Conservation (phyloP, 2,888 invertebrate genomes). For the Blera fallax region DNA sequence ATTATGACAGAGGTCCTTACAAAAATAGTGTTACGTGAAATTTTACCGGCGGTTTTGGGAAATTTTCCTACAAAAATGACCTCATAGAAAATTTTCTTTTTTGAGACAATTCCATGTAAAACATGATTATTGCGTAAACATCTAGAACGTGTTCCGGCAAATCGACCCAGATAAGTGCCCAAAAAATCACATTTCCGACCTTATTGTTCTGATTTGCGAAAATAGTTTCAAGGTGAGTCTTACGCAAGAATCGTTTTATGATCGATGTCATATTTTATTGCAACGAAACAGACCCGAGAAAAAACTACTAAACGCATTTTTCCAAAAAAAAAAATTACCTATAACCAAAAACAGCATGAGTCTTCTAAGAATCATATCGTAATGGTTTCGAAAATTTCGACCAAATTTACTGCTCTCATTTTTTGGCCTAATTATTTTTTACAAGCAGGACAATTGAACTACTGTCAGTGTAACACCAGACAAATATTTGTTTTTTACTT, state of each 20-base stretch:
- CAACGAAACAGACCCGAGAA: not conserved
- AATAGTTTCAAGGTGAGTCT: slow-evolving; percentile 64
- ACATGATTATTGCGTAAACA: slow-evolving; percentile 60
- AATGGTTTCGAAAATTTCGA: not conserved
- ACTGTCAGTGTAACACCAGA: not conserved
- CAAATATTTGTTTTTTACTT: slow-evolving; percentile 68
- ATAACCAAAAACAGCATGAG: slow-evolving; percentile 40
- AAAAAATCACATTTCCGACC: slow-evolving; percentile 52
- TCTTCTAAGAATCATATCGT: slow-evolving; percentile 24
- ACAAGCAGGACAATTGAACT: slow-evolving; percentile 74
- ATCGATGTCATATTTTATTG: slow-evolving; percentile 53
- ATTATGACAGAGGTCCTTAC: slow-evolving; percentile 30
- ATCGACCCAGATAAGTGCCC: slow-evolving; percentile 54
- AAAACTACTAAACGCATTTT: slow-evolving; percentile 21
- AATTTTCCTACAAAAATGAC: slow-evolving; percentile 21
- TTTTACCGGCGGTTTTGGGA: slow-evolving; percentile 16
- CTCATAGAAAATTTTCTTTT: slow-evolving; percentile 4
- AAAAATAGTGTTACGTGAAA: not conserved
- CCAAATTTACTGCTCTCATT: slow-evolving; percentile 74
- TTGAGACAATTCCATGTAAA: slow-evolving; percentile 31
- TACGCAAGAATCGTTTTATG: slow-evolving; percentile 68
- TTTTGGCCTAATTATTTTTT: slow-evolving; percentile 80
- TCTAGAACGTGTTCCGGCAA: slow-evolving; percentile 24
- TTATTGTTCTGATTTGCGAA: slow-evolving; percentile 66
- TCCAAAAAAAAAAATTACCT: slow-evolving; percentile 49